A percentile compares a stretch with the other conserved stretches of the same genome.
Conservation (phyloP, 2,113 vertebrate genomes). For the Salvator merianae region DNA sequence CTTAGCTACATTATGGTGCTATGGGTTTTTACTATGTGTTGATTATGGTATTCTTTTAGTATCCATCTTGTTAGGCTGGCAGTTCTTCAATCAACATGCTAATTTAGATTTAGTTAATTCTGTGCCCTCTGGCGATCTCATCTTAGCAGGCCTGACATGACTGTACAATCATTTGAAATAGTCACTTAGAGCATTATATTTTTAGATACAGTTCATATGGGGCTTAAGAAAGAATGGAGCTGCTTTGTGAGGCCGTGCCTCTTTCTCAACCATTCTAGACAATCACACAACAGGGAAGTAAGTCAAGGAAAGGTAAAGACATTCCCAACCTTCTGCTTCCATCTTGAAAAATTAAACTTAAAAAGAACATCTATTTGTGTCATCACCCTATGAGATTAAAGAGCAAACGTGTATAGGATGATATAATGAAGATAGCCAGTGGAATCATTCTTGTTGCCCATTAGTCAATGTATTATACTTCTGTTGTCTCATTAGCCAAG, state of each 20-base stretch:
- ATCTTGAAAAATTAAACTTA: not conserved
- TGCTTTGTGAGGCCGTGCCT: not conserved
- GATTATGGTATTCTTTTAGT: not conserved
- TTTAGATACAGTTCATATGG: slow-evolving; percentile 11
- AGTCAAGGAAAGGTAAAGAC: not conserved
- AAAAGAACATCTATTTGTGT: no score
- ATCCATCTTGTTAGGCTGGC: slow-evolving; percentile 14
- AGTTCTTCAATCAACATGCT: slow-evolving; percentile 21
- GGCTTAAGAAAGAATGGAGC: not conserved
- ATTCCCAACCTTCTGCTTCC: not conserved
- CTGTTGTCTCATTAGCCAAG: no score
- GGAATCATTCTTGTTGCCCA: no score
- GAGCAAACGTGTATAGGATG: no score
- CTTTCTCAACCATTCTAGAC: not conserved
- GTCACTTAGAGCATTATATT: slow-evolving; percentile 21
- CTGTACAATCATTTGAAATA: not conserved
- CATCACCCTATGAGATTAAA: no score
- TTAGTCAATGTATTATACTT: no score
- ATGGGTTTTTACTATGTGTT: slow-evolving; percentile 27
- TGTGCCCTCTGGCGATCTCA: slow-evolving; percentile 23
- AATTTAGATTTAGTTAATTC: slow-evolving; percentile 30
- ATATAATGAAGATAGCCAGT: no score
- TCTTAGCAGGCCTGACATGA: not conserved
- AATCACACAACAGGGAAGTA: not conserved
- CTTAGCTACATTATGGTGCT: slow-evolving; percentile 16